These are phyloP conservation scores for Schlechtendalia chinensis DNA, from an alignment of 1,140 invertebrate species.

Conservation along the genomic window DNA sequence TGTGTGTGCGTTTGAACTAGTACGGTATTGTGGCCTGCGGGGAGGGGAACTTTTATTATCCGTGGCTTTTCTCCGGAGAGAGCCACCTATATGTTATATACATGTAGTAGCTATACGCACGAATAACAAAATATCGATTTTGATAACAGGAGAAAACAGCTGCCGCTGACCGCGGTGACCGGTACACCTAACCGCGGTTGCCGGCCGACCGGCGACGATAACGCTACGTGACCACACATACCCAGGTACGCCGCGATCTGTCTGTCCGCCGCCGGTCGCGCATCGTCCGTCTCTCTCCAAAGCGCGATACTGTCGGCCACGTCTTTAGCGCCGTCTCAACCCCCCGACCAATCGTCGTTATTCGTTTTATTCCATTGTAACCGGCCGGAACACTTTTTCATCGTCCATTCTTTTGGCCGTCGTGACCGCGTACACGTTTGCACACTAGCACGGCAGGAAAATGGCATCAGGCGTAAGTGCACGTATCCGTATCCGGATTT, in stretches of 20 bases:
- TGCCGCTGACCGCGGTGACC: not conserved
- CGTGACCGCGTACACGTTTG: not conserved
- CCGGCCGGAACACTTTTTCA: not conserved
- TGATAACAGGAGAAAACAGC: slow-evolving; percentile 25
- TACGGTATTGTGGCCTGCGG: not conserved
- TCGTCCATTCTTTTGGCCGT: slow-evolving; percentile 15
- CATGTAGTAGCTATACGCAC: not conserved
- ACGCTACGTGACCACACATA: not conserved
- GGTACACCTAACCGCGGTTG: no score
- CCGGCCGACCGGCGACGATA: no score
- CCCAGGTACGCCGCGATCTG: not conserved
- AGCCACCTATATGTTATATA: not conserved
- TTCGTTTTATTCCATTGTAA: not conserved
- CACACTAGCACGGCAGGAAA: not conserved
- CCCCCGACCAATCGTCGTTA: no score
- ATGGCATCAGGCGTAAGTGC: slow-evolving; percentile 45
- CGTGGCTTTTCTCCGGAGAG: not conserved
- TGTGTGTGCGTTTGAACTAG: not conserved
- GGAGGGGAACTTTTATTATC: slow-evolving; percentile 23
- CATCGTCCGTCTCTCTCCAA: not conserved
- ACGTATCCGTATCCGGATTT: slow-evolving; percentile 28
- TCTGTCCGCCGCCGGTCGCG: not conserved
- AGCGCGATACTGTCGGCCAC: no score
- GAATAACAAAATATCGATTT: slow-evolving; percentile 30
- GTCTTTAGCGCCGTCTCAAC: no score